phyloP scores from a whole-genome alignment of 2,113 vertebrate genomes.

The Ivindomyrus marchei region DNA sequence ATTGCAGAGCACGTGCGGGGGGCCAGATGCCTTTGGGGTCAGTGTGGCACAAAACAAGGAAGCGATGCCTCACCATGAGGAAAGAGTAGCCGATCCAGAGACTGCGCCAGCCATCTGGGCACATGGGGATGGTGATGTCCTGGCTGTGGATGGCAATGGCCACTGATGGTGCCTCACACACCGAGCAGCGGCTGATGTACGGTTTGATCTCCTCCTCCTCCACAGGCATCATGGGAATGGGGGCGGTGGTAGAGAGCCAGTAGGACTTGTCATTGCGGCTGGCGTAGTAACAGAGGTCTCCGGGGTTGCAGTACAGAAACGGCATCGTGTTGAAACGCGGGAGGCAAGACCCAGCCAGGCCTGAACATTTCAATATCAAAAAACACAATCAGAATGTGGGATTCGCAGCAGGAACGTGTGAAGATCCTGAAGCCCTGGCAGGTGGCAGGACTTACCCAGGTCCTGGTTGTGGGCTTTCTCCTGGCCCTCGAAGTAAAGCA shows the following conservation, averaged over 20 bases:
- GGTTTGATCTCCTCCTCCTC: slow-evolving; percentile 79
- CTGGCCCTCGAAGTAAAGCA: slow-evolving; percentile 92
- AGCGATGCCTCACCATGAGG: slow-evolving; percentile 75
- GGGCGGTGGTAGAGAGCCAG: slow-evolving; percentile 92
- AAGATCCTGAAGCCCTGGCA: no score
- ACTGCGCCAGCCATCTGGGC: slow-evolving; percentile 88
- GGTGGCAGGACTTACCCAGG: slow-evolving; percentile 66
- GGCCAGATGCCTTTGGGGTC: neutral
- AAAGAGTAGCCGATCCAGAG: slow-evolving; percentile 98
- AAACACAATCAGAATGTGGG: neutral
- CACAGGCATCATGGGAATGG: slow-evolving; percentile 97
- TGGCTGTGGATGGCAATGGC: slow-evolving; percentile 95
- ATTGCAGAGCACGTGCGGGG: neutral
- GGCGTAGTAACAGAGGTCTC: slow-evolving; percentile 88
- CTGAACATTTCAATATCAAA: slow-evolving; percentile 45
- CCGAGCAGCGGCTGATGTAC: slow-evolving; percentile 93
- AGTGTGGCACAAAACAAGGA: neutral
- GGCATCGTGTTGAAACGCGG: slow-evolving; percentile 92
- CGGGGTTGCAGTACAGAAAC: slow-evolving; percentile 96
- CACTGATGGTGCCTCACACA: slow-evolving; percentile 90
- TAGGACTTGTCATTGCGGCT: slow-evolving; percentile 96
- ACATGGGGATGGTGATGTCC: slow-evolving; percentile 85
- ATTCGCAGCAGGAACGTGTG: neutral
- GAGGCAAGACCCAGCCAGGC: slow-evolving; percentile 89
- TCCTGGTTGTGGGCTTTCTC: slow-evolving; percentile 98